Evolutionary conservation across 2,113 vertebrate genomes (phyloP), one percentile per base, ranked within the genome.

Genomic region (Hemibagrus wyckioides): DNA sequence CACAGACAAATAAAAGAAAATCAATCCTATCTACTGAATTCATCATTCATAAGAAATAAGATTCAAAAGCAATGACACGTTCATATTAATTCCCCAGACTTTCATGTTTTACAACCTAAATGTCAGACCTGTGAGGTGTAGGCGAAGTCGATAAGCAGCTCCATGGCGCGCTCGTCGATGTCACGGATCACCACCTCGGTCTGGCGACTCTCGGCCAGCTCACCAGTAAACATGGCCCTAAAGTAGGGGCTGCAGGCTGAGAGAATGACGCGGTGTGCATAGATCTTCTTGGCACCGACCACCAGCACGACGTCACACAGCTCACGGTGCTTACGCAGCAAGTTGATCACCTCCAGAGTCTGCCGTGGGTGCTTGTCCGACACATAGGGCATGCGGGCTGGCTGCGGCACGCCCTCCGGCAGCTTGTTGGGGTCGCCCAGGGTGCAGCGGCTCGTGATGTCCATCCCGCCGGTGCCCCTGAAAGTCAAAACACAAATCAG

Each of bases 241-340:
- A 99, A 99, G 90, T 99, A 99, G 5, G 98, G 98, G 89, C 98
- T 99, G 92, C 98, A 99, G 88, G 98, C 98, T 0, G 98, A 99
- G 80, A 99, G 91, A 83, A 99, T 99, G 90, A 99, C 98, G 0
- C 98, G 95, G 88, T 99, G 98, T 36, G 98, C 98, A 0, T 99
- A 99, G 87, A 99, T 99, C 95, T 99, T 99, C 93, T 99, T 99
- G 39, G 97, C 96, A 0, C 98, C 98, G 1, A 99, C 98, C 88
- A 99, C 98, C 75, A 99, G 94, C 87, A 99, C 98, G 82, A 99
- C 98, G 57, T 99, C 98, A 0, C 98, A 99, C 81, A 99, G 94
- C 94, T 99, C 98, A 3, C 98, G 94, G 94, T 99, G 98, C 93
- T 99, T 99, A 39, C 98, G 95, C 76, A 99, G 93, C 82, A 99